A percentile compares a stretch with the other conserved stretches of the same genome.
Evolutionary conservation across 2,797 vertebrate species (phyloP).

Genomic region (Argyrosomus regius): DNA sequence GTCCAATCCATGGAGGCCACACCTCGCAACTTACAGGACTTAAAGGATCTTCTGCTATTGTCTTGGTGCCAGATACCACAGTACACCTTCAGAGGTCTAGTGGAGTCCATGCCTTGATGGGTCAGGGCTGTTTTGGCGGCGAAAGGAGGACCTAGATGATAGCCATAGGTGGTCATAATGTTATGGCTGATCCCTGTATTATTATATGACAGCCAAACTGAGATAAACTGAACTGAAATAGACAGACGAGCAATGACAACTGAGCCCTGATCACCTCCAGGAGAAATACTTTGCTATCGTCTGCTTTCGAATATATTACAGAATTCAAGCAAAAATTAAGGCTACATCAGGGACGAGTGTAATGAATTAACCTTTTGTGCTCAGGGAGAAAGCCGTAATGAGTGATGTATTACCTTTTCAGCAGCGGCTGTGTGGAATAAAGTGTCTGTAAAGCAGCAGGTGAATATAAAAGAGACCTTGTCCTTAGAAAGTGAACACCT

Average conservation of each 20-base stretch:
- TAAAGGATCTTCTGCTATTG: no score
- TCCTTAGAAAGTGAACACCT: slow-evolving; percentile 31
- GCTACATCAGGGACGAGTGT: slow-evolving; percentile 15
- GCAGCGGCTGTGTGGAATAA: slow-evolving; percentile 15
- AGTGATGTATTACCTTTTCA: slow-evolving; percentile 47
- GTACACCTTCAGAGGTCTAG: no score
- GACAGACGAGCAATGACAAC: background rate
- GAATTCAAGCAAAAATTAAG: slow-evolving; percentile 11
- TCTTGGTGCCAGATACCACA: no score
- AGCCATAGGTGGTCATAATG: no score
- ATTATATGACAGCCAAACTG: no score
- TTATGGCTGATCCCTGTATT: no score
- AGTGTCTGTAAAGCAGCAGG: slow-evolving; percentile 26
- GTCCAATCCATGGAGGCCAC: no score
- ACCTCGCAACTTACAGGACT: no score
- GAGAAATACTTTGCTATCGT: background rate
- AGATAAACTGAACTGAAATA: no score
- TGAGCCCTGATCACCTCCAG: background rate
- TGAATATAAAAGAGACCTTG: slow-evolving; percentile 40
- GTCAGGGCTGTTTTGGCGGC: no score
- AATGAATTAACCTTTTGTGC: slow-evolving; percentile 42
- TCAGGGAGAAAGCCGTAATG: slow-evolving; percentile 28
- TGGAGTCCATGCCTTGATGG: no score
- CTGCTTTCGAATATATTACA: slow-evolving; percentile 12
- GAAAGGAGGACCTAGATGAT: no score